phyloP scores from a whole-genome alignment of 2,888 invertebrate species.

The Nymphalis urticae region DNA sequence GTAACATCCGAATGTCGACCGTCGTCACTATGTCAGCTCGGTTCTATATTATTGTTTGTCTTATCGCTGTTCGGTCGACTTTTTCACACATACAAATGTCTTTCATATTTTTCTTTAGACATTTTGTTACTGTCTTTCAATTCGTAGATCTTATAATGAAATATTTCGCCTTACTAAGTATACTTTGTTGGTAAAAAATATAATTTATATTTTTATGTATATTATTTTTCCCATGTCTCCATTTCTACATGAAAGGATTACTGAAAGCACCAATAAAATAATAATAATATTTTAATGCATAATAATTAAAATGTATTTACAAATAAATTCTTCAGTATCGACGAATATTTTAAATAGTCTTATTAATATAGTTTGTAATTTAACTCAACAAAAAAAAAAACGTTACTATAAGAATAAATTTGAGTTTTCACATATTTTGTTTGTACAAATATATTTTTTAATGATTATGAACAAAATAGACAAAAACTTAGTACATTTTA shows the following conservation, averaged over 20 bases:
- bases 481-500: not conserved
- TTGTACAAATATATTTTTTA: too few relatives aligned
- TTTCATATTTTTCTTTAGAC: not conserved
- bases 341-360: too few relatives aligned
- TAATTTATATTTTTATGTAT: too few relatives aligned
- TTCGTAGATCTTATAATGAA: too few relatives aligned
- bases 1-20: constrained; percentile 43
- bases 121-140: not conserved
- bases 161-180: too few relatives aligned
- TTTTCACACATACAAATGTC: not conserved
- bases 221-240: too few relatives aligned
- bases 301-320: constrained; percentile 22
- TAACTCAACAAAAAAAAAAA: too few relatives aligned
- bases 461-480: too few relatives aligned
- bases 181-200: too few relatives aligned
- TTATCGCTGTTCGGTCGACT: constrained; percentile 21
- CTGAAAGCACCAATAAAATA: not conserved
- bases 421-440: too few relatives aligned
- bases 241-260: not conserved
- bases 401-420: too few relatives aligned
- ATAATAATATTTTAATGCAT: constrained; percentile 15
- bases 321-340: constrained; percentile 22
- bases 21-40: constrained; percentile 36
- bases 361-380: too few relatives aligned
- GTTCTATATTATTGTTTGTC: constrained; percentile 21